Percentiles rank a stretch among this genome's conserved stretches.
phyloP scores from a whole-genome alignment of 1,140 invertebrate genomes.

The Lucilia cuprina region DNA sequence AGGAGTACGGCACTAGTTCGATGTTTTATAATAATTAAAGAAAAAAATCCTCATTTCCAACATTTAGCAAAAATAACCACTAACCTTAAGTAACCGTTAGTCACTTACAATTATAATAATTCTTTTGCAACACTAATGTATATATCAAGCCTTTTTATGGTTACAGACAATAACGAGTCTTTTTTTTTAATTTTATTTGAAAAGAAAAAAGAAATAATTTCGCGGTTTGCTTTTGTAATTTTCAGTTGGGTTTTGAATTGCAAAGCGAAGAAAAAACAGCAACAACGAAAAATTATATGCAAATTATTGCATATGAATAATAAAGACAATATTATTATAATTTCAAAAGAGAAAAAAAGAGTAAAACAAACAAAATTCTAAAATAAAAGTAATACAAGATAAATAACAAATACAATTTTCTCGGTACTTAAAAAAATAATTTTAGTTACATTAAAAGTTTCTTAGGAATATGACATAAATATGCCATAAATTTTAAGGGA shows the following conservation, averaged over 20 bases:
- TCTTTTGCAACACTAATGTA: neutral
- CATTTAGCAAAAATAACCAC: too few relatives aligned
- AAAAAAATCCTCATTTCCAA: too few relatives aligned
- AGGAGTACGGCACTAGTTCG: too few relatives aligned
- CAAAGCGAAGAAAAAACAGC: neutral
- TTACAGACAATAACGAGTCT: neutral
- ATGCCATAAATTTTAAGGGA: neutral
- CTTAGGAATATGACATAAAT: conserved; percentile 27
- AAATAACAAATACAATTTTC: neutral
- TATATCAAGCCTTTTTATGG: too few relatives aligned
- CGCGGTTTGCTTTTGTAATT: conserved; percentile 29
- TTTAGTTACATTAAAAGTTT: conserved; percentile 14
- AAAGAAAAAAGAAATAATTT: conserved; percentile 21
- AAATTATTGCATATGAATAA: neutral
- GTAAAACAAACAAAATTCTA: neutral
- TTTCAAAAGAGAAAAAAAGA: neutral
- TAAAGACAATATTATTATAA: neutral
- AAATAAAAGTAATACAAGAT: neutral
- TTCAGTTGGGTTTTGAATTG: conserved; percentile 15
- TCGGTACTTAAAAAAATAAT: neutral
- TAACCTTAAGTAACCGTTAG: too few relatives aligned
- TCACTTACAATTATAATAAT: neutral
- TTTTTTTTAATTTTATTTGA: neutral
- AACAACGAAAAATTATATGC: neutral
- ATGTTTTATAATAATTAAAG: too few relatives aligned